Base-by-base conservation (phyloP, 2,113 vertebrate genomes). In the Percopsis transmontana region DNA sequence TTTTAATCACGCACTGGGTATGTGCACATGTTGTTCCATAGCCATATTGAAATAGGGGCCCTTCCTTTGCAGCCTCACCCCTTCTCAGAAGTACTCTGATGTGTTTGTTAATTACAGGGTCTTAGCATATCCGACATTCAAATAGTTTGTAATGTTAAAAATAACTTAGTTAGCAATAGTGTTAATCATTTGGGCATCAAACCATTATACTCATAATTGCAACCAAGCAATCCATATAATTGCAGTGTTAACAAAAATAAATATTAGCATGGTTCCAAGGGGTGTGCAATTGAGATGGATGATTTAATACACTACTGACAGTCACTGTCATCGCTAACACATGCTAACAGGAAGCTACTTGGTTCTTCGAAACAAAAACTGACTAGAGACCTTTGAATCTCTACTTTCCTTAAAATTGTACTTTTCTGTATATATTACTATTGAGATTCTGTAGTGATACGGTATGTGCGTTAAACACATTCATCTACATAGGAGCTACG, bases 1-100 rank as follows among this genome's bases (percentile, higher is more conserved):
- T n/a, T 76, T 84, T 51, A 16, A 66, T 84, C 83, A 80, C 52
- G 50, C 38, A 48, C 5, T 0, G 38, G 71, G 72, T 81, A 81
- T 78, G 62, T 56, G 16, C 62, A 63, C 61, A 69, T 70, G 70
- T 66, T 82, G 57, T 70, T 63, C 54, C 27, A 33, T 33, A 33
- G 27, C 27, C 76, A 13, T 68, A 78, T 63, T 72, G 72, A 71
- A 75, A 76, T 55, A 45, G 55, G 62, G 58, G 45, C 9, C 51
- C 42, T 63, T n/a, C 53, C 40, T 6, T 6, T 15, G 14, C 3
- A 1, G 38, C 52, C 68, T 59, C 38, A 53, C 68, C 54, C 38
- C 13, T 27, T 20, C 53, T 58, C 47, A 0, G 27, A n/a, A n/a
- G n/a, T n/a, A n/a, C n/a, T n/a, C n/a, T n/a, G n/a, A 52, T 5